These are phyloP conservation scores for Sebastes itinus DNA, from an alignment of 2,797 vertebrate genomes.

Conservation along the genomic window DNA sequence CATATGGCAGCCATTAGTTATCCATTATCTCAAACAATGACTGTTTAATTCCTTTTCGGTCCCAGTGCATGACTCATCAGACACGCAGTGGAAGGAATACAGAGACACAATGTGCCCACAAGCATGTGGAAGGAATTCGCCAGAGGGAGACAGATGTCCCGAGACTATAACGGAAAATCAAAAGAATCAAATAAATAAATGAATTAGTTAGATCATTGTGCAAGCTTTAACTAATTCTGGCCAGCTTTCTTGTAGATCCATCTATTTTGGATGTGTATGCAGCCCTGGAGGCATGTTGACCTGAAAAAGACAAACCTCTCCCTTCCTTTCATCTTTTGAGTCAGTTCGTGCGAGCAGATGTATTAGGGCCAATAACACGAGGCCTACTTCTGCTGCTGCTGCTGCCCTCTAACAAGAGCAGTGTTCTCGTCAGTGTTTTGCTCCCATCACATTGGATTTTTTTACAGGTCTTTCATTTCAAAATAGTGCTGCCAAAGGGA, in stretches of 20 bases:
- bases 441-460: constrained; percentile 15
- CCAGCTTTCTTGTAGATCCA: constrained; percentile 60
- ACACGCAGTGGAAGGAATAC: constrained; percentile 8
- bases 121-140: constrained; percentile 26
- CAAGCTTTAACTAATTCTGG: constrained; percentile 62
- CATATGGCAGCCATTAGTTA: constrained; percentile 33
- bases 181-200: constrained; percentile 38
- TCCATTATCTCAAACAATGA: constrained; percentile 44
- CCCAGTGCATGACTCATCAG: constrained; percentile 51
- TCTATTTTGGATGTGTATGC: constrained; percentile 76
- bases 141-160: constrained; percentile 28
- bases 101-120: constrained; percentile 8
- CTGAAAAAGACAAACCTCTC: constrained; percentile 77
- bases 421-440: constrained; percentile 39
- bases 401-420: constrained; percentile 53
- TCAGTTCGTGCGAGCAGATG: constrained; percentile 64
- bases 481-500: constrained; percentile 49
- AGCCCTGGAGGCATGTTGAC: constrained; percentile 80
- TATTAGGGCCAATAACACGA: constrained; percentile 60
- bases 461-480: constrained; percentile 1
- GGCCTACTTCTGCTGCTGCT: constrained; percentile 54
- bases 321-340: constrained; percentile 75
- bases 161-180: constrained; percentile 20
- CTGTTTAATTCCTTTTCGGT: constrained; percentile 25
- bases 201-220: constrained; percentile 46